Conservation (phyloP, 2,113 vertebrate species). For the Lontra canadensis region DNA sequence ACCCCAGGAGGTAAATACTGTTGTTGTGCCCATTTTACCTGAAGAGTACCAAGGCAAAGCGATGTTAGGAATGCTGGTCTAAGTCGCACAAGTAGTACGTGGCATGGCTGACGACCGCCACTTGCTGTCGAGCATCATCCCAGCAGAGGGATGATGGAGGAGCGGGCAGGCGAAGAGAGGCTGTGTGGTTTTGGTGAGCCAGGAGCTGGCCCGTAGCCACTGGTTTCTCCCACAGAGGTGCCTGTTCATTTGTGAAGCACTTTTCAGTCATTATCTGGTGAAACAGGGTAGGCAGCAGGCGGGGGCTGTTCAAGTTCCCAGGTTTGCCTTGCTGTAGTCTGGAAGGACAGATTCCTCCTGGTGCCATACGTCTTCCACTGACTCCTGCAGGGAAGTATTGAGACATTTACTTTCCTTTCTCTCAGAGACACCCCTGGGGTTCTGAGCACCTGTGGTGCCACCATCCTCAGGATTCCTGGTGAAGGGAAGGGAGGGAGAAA, state of each 20-base stretch:
- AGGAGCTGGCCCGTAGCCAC: background rate
- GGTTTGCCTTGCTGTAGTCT: too few species aligned
- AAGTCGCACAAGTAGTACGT: background rate
- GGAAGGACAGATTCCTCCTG: background rate
- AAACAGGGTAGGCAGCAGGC: background rate
- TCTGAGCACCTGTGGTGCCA: background rate
- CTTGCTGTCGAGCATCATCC: too few species aligned
- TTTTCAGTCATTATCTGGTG: background rate
- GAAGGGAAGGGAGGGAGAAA: background rate
- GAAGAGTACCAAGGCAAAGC: background rate
- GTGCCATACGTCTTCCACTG: fast-evolving
- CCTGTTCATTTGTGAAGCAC: background rate
- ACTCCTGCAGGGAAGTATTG: background rate
- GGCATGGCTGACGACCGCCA: background rate
- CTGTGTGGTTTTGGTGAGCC: background rate
- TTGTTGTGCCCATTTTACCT: background rate
- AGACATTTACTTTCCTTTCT: background rate
- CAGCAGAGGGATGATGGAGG: background rate
- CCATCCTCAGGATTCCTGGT: background rate
- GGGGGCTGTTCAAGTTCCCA: background rate
- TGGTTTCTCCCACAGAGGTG: background rate
- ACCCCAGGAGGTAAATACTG: background rate
- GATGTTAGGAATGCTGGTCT: background rate
- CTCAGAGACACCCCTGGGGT: background rate
- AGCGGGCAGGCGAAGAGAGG: background rate